phyloP scores from a whole-genome alignment of 53 echinoderm and acorn worm genomes.

The Astropecten irregularis region DNA sequence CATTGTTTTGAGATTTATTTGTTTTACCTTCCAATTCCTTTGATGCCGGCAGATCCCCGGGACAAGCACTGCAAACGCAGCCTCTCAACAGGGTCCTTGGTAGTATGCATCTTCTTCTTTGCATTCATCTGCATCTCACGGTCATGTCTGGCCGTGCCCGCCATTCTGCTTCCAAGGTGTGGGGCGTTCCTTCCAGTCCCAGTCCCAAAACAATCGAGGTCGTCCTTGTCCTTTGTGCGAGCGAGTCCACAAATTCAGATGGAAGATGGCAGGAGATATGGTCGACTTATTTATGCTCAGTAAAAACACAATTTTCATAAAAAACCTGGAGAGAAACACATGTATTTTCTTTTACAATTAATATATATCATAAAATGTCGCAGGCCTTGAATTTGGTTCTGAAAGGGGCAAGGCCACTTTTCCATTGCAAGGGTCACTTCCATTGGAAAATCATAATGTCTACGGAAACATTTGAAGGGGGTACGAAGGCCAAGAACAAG shows the following conservation, averaged over 20 bases:
- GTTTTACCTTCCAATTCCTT: slow-evolving; percentile 92
- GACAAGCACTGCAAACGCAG: slow-evolving; percentile 81
- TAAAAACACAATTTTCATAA: neutral
- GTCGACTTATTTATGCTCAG: neutral
- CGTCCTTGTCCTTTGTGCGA: neutral
- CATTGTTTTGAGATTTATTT: no score
- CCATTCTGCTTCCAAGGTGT: no score
- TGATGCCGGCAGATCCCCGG: slow-evolving; percentile 87
- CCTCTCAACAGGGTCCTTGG: slow-evolving; percentile 85
- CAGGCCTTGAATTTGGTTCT: no score
- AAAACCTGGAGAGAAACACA: neutral
- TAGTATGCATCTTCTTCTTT: slow-evolving; percentile 54
- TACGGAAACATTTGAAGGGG: no score
- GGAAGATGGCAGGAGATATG: neutral
- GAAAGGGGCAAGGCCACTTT: no score
- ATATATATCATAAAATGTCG: neutral
- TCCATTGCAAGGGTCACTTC: no score
- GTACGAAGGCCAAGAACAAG: no score
- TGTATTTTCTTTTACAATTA: neutral
- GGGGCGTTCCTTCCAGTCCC: neutral
- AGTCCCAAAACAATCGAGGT: neutral
- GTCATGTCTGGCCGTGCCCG: slow-evolving; percentile 94
- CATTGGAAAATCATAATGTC: no score
- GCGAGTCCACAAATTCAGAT: no score
- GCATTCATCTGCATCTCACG: slow-evolving; percentile 87